These are phyloP conservation scores for Heterocephalus glaber DNA, from an alignment of 2,113 vertebrate species.

Conservation along the genomic window DNA sequence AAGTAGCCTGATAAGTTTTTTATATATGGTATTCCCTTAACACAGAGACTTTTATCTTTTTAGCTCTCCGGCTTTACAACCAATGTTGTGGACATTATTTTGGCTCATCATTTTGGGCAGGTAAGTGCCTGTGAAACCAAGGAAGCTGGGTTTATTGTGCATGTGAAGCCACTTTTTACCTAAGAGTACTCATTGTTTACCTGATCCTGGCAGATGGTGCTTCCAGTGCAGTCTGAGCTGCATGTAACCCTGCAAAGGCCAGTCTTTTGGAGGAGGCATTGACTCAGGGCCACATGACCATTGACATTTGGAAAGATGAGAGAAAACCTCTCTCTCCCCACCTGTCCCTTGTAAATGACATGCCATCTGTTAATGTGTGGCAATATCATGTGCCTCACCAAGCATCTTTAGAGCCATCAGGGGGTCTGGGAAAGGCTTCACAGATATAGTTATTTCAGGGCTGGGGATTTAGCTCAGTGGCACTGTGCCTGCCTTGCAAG, in stretches of 20 bases:
- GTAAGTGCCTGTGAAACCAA: slow-evolving; percentile 86
- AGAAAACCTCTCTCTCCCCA: background rate
- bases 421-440: slow-evolving; percentile 49
- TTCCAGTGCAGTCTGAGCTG: background rate
- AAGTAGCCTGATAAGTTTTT: slow-evolving; percentile 39
- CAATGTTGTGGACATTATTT: slow-evolving; percentile 94
- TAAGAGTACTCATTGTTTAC: background rate
- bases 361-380: slow-evolving; percentile 70
- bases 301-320: slow-evolving; percentile 40
- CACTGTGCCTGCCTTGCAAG: too few relatives aligned
- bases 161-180: background rate
- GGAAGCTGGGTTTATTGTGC: background rate
- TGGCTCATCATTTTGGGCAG: slow-evolving; percentile 95
- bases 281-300: background rate
- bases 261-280: background rate
- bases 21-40: slow-evolving; percentile 31
- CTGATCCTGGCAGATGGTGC: background rate
- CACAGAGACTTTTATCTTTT: slow-evolving; percentile 56
- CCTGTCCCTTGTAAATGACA: slow-evolving; percentile 8
- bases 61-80: slow-evolving; percentile 96
- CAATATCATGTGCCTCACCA: slow-evolving; percentile 30
- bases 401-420: slow-evolving; percentile 50
- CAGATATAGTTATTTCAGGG: slow-evolving; percentile 51
- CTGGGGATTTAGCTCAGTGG: too few relatives aligned
- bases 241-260: background rate